These are phyloP conservation scores for Euura lappo DNA, from an alignment of 1,140 invertebrate species.

Conservation along the genomic window DNA sequence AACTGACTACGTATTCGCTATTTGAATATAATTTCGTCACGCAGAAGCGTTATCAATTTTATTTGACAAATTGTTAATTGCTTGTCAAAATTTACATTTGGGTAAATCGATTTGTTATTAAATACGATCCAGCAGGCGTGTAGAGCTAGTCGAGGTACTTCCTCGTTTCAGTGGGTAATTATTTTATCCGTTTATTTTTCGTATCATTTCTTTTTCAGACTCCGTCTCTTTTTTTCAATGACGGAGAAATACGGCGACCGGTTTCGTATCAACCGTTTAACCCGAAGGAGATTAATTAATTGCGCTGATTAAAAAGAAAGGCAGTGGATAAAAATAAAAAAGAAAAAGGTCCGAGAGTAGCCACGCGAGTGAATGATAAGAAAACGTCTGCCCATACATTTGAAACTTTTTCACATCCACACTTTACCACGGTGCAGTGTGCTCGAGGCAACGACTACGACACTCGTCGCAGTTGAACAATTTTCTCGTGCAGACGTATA, in stretches of 20 bases:
- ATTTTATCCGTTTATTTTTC: background rate
- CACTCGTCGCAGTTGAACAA: background rate
- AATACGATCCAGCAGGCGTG: background rate
- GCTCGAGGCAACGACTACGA: background rate
- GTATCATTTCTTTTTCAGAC: too few relatives aligned
- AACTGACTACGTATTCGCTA: background rate
- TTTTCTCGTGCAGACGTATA: background rate
- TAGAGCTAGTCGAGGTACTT: background rate
- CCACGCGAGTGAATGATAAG: conserved; percentile 1
- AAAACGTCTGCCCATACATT: background rate
- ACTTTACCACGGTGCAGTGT: background rate
- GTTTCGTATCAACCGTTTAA: conserved; percentile 4
- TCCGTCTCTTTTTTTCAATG: background rate
- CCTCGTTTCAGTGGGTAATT: background rate
- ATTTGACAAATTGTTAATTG: background rate
- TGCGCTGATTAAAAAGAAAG: background rate
- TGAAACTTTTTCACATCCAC: background rate
- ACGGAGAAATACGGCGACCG: background rate
- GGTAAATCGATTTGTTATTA: too few relatives aligned
- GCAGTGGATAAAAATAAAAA: background rate
- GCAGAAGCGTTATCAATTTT: background rate
- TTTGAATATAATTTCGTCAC: background rate
- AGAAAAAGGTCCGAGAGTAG: background rate
- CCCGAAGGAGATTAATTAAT: background rate
- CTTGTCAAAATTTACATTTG: background rate